These are phyloP conservation scores for Hyles vespertilio DNA, from an alignment of 1,140 invertebrate species.

Conservation along the genomic window DNA sequence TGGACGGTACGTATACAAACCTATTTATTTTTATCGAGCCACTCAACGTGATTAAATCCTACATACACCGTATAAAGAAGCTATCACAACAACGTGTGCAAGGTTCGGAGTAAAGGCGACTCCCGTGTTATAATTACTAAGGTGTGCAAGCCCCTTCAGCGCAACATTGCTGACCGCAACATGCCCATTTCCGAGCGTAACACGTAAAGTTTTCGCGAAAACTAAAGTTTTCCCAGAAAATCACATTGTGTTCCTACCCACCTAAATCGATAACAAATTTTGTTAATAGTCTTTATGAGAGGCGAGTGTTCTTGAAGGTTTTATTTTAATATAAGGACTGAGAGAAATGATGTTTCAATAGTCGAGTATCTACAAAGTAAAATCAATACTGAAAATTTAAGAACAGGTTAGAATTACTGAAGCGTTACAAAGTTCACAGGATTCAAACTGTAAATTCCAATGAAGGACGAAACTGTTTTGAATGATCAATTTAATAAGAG, in stretches of 20 bases:
- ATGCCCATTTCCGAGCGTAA: constrained; percentile 51
- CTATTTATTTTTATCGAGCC: no score
- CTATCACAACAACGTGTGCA: not conserved
- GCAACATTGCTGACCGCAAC: constrained; percentile 44
- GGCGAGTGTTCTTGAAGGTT: not conserved
- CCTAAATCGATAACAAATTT: not conserved
- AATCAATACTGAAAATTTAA: constrained; percentile 9
- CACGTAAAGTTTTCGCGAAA: constrained; percentile 36
- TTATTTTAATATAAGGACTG: not conserved
- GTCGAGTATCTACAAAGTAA: constrained; percentile 4
- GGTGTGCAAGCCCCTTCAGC: constrained; percentile 11
- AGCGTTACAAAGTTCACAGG: constrained; percentile 8
- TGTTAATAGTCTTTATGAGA: not conserved
- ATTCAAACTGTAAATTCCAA: constrained; percentile 8
- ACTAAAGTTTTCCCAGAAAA: constrained; percentile 22
- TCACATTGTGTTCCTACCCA: not conserved
- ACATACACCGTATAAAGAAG: no score
- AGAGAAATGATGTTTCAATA: not conserved
- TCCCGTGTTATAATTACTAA: not conserved
- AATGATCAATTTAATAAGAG: constrained; percentile 6
- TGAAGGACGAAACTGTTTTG: constrained; percentile 8
- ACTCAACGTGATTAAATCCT: no score
- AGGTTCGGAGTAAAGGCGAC: not conserved
- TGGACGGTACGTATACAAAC: not conserved
- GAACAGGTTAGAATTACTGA: constrained; percentile 10